phyloP scores from a whole-genome alignment of 2,797 vertebrate species.

The Hydrocynus forskahlii region DNA sequence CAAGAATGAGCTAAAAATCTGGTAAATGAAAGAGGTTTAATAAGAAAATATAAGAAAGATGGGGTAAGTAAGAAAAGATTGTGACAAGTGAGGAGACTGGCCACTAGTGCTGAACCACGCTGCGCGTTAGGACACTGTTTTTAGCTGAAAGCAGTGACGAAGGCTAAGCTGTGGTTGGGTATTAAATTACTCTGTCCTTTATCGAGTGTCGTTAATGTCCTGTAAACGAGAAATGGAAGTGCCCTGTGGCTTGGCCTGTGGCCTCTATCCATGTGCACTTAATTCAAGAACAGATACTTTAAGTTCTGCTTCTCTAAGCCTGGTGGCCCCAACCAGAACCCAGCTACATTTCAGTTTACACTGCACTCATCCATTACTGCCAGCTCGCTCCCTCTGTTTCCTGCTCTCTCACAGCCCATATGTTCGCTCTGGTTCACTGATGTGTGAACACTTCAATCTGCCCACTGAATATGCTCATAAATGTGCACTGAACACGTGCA shows the following conservation, averaged over 20 bases:
- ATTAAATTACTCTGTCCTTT: conserved; percentile 91
- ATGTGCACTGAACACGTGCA: background rate
- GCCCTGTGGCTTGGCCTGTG: conserved; percentile 75
- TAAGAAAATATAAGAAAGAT: background rate
- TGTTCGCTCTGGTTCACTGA: background rate
- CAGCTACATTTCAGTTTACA: conserved; percentile 73
- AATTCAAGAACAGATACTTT: conserved; percentile 86
- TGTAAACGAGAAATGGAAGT: conserved; percentile 86
- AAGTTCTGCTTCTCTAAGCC: conserved; percentile 78
- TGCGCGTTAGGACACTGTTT: background rate
- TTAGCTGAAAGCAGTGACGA: conserved; percentile 49
- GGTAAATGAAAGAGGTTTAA: background rate
- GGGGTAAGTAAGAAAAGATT: conserved; percentile 15
- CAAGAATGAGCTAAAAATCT: too few relatives aligned
- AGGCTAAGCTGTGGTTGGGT: conserved; percentile 85
- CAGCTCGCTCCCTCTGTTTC: conserved; percentile 11
- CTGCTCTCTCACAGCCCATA: conserved; percentile 16
- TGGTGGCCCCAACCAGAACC: conserved; percentile 50
- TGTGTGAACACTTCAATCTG: conserved; percentile 15
- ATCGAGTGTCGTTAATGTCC: conserved; percentile 87
- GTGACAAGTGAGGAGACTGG: conserved; percentile 13
- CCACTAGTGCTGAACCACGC: background rate
- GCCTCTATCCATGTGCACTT: conserved; percentile 79
- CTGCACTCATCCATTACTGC: conserved; percentile 47
- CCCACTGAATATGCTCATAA: background rate